These are phyloP conservation scores for Montifringilla adamsi DNA, from an alignment of 2,113 vertebrate genomes.

Conservation along the genomic window DNA sequence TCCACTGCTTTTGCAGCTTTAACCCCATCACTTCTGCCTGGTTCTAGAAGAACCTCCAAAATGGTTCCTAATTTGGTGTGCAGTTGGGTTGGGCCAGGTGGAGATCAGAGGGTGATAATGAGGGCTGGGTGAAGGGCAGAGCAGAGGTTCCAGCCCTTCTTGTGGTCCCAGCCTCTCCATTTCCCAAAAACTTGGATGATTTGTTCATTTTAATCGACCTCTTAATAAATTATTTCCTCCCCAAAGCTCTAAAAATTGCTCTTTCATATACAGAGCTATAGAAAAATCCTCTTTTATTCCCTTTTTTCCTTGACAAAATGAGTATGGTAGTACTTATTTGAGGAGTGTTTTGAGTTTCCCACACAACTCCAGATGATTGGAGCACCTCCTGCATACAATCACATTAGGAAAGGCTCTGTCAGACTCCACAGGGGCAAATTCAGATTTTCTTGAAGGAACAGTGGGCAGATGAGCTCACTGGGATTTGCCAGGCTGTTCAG, in stretches of 20 bases:
- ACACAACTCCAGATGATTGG: neutral
- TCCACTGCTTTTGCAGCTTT: neutral
- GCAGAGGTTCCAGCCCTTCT: neutral
- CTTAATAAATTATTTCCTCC: neutral
- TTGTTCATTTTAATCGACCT: neutral
- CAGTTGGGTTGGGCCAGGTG: neutral
- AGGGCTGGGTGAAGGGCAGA: neutral
- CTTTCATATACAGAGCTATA: neutral
- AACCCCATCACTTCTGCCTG: neutral
- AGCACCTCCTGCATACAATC: neutral
- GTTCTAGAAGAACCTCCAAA: neutral
- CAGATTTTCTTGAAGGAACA: neutral
- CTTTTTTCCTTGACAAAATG: neutral
- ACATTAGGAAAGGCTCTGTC: neutral
- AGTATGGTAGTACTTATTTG: neutral
- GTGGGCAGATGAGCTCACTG: neutral
- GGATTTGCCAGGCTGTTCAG: neutral
- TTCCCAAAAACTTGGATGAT: neutral
- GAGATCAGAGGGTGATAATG: neutral
- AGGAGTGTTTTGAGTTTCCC: neutral
- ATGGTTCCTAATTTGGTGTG: neutral
- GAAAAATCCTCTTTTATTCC: neutral
- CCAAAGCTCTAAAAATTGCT: neutral
- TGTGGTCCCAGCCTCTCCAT: neutral
- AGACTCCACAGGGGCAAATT: neutral